Evolutionary conservation across 2,888 invertebrate species (phyloP), one percentile per base, ranked within the genome.

Genomic region (Catocala nupta): DNA sequence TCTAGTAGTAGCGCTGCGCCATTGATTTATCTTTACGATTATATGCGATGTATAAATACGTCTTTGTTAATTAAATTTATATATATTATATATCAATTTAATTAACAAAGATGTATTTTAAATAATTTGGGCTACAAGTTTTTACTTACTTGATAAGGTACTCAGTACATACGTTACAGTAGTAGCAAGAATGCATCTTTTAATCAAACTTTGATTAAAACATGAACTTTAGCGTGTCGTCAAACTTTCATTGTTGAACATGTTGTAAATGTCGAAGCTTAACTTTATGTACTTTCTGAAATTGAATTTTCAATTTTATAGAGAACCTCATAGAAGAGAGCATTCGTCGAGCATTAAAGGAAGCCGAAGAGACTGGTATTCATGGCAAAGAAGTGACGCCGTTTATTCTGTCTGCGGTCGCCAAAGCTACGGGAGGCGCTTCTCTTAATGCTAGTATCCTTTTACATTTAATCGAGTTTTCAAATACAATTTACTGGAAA

Each of bases 381-480:
- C 84, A 81, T 5, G 99, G 99, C 1, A 99, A 98, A 90, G 96
- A 97, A 77, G 96, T 99, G 8, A 99, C 99, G 0, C 99, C 99
- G 1, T 99, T 97, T 89, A 95, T 99, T 39, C 92, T 99, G 43
- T 90, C 96, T 45, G 95, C 96, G 76, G 96, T 99, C 33, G 95
- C 97, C 33, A 93, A 96, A 71, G 94, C 97, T n/a, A 99, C 99
- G 0, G 87, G 93, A 11, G 99, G 99, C 44, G 95, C 95, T 76
- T 98, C 99, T 12, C 95, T 99, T 44, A 85, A 93, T 83, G 96
- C 99, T 43, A 99, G 98, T 98, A 96, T 96, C 96, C 96, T 96
- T 96, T 95, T 3, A 7, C 9, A 39, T 9, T 39, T 39, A 9
- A 39, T 8, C 1, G 36, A 6, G 36, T 39, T 39, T 9, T 6